Evolutionary conservation across 1,140 invertebrate genomes (phyloP).

Genomic region (Lanistes nyassanus): DNA sequence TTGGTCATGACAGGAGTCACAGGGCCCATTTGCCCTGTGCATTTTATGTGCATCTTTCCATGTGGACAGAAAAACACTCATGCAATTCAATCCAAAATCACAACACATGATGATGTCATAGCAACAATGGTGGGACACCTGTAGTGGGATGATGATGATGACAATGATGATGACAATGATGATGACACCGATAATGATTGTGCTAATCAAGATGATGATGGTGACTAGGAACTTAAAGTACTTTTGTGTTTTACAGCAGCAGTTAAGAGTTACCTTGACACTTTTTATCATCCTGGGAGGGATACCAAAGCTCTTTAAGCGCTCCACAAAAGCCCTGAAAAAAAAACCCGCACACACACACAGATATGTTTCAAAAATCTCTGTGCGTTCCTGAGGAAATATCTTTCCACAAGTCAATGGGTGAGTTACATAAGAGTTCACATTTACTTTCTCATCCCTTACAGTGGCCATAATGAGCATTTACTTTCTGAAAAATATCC

Average conservation of each 20-base stretch:
- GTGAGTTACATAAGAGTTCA: not conserved
- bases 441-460: not conserved
- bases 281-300: not conserved
- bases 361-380: not conserved
- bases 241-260: not conserved
- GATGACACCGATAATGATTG: not conserved
- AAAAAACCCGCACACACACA: not conserved
- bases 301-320: not conserved
- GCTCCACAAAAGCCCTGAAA: conserved; percentile 6
- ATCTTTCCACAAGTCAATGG: not conserved
- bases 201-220: not conserved
- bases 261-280: not conserved
- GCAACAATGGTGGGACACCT: no score
- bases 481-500: not conserved
- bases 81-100: no score
- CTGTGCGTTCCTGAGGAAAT: not conserved
- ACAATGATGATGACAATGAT: no score
- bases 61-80: no score
- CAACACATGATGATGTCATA: no score
- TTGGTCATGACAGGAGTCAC: no score
- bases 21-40: no score
- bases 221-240: not conserved
- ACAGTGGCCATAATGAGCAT: not conserved
- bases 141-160: no score
- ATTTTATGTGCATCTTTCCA: no score